Evolutionary conservation across 2,888 invertebrate species (phyloP), one percentile per base, ranked within the genome.

Genomic region (Cheilosia vernalis): DNA sequence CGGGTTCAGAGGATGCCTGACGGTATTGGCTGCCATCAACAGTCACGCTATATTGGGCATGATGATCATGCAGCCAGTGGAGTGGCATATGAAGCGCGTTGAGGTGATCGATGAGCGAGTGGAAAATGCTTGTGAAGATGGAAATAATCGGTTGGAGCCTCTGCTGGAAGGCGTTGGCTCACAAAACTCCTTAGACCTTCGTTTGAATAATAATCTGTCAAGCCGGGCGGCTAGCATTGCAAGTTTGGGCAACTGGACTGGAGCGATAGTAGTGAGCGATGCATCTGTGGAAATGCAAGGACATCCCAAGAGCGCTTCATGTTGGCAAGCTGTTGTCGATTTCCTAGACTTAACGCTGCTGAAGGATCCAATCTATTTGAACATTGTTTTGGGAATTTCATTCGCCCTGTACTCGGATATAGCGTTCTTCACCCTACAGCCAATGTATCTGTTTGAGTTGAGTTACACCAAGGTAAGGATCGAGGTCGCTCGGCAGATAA

Each of bases 11-110:
- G 96, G 96, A 90, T 95, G 95, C 15, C 92, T 95, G 3, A 93
- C 94, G 7, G 90, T 96, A 40, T 92, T 95, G 15, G 95, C 95
- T 83, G 96, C 94, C 0, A 89, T 96, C 40, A 95, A 95, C 88
- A 91, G 95, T 15, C 94, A 96, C 89, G 92, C 94, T 19, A 91
- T 96, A 24, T 93, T 95, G 37, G 96, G 95, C 1, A 95, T 95
- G 94, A 88, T 94, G 55, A 92, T 95, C 49, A 94, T 96, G 94
- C 95, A 96, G 88, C 96, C 96, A 0, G 95, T 95, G 0, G 94
- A 95, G 89, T 95, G 95, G 95, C 95, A 96, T 89, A 92, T 94
- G 92, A 92, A 93, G 2, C 93, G 92, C 90, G 87, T 93, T 90
- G 69, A 92, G 89, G 80, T 93, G 91, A 76, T 91, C 92, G 40